Evolutionary conservation across 2,797 vertebrate genomes (phyloP).

Genomic region (Coranthus polyacanthus): DNA sequence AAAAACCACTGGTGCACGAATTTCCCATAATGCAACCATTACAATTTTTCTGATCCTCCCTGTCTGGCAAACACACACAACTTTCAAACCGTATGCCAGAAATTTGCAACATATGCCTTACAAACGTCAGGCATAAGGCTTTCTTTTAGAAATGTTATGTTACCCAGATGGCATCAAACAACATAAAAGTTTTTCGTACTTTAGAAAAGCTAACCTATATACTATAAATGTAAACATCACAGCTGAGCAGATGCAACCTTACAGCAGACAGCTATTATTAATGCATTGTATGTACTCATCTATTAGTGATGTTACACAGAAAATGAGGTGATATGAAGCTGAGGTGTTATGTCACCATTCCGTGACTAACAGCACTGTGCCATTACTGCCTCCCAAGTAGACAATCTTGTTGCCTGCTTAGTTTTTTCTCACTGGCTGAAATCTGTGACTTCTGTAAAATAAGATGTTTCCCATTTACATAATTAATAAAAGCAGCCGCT

Average conservation of each 20-base stretch:
- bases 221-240: too few relatives aligned
- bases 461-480: conserved; percentile 29
- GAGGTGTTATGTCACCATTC: conserved; percentile 20
- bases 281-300: conserved; percentile 11
- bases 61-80: too few relatives aligned
- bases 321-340: conserved; percentile 18
- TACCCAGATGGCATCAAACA: not conserved
- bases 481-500: not conserved
- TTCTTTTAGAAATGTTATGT: too few relatives aligned
- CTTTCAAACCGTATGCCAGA: too few relatives aligned
- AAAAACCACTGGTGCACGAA: too few relatives aligned
- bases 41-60: not conserved
- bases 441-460: conserved; percentile 30
- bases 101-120: too few relatives aligned
- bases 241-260: conserved; percentile 10
- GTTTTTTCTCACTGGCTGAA: conserved; percentile 32
- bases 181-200: too few relatives aligned
- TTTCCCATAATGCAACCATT: not conserved
- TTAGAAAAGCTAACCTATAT: not conserved
- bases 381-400: conserved; percentile 31
- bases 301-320: conserved; percentile 12
- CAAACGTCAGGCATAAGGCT: too few relatives aligned
- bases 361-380: conserved; percentile 32
- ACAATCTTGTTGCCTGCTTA: conserved; percentile 33
- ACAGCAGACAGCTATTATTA: conserved; percentile 1